phyloP scores from a whole-genome alignment of 92 coral and sea anemone species.

The Pocillopora grandis region DNA sequence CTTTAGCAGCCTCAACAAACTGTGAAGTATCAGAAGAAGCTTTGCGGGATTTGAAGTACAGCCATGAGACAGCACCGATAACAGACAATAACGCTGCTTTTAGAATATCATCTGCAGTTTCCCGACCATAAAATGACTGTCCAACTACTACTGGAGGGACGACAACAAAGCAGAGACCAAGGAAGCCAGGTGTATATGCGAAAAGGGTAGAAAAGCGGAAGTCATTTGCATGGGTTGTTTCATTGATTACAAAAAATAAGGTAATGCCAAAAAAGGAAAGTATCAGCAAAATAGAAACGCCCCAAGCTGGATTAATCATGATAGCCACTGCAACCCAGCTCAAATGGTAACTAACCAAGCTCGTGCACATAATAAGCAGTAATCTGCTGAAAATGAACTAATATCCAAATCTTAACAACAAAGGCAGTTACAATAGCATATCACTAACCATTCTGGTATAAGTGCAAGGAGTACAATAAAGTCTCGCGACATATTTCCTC shows the following conservation, averaged over 20 bases:
- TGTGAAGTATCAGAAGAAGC: background rate
- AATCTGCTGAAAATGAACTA: slow-evolving; percentile 6
- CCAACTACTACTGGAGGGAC: slow-evolving; percentile 12
- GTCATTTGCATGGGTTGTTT: background rate
- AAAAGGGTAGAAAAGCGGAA: background rate
- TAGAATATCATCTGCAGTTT: slow-evolving; percentile 8
- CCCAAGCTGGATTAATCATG: slow-evolving; percentile 23
- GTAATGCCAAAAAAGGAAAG: background rate
- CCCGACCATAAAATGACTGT: slow-evolving; percentile 20
- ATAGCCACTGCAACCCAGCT: slow-evolving; percentile 20
- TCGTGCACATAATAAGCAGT: background rate
- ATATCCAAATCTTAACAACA: background rate
- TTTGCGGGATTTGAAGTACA: background rate
- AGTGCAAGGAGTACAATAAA: background rate
- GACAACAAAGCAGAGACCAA: slow-evolving; percentile 8
- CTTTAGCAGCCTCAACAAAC: no score
- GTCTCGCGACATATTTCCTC: background rate
- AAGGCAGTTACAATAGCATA: background rate
- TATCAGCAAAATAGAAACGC: slow-evolving; percentile 7
- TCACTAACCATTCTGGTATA: background rate
- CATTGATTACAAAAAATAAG: background rate
- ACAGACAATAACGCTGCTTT: slow-evolving; percentile 10
- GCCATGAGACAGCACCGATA: background rate
- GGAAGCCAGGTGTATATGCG: background rate
- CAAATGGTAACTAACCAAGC: background rate